These are phyloP conservation scores for Tipula confusa DNA, from an alignment of 2,888 invertebrate species.

Conservation along the genomic window DNA sequence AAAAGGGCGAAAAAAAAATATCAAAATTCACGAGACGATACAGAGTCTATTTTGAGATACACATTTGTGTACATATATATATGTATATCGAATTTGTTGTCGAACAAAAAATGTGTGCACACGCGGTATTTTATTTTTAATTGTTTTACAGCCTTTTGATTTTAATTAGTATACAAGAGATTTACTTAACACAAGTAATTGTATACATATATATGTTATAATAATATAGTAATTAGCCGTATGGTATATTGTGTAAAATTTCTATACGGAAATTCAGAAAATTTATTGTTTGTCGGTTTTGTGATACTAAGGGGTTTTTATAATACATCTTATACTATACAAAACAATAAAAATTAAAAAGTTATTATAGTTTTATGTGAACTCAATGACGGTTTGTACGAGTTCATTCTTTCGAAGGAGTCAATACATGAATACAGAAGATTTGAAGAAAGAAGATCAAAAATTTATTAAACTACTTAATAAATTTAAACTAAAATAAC, in stretches of 20 bases:
- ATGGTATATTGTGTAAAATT: background rate
- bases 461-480: no score
- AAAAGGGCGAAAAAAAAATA: background rate
- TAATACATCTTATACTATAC: no score
- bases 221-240: background rate
- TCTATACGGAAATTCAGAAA: background rate
- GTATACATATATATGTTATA: no score
- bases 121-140: background rate
- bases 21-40: background rate
- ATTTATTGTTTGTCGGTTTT: constrained; percentile 12
- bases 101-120: background rate
- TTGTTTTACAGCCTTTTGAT: background rate
- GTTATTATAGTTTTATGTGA: no score
- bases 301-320: background rate
- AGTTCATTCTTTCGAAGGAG: no score
- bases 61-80: background rate
- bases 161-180: background rate
- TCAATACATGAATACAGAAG: no score
- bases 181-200: background rate
- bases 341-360: no score
- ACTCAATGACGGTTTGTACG: no score
- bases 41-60: background rate
- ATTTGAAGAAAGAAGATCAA: no score
- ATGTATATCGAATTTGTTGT: background rate
- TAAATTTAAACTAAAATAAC: no score